Conservation (phyloP, 2,888 invertebrate genomes). For the Mythimna vitellina region DNA sequence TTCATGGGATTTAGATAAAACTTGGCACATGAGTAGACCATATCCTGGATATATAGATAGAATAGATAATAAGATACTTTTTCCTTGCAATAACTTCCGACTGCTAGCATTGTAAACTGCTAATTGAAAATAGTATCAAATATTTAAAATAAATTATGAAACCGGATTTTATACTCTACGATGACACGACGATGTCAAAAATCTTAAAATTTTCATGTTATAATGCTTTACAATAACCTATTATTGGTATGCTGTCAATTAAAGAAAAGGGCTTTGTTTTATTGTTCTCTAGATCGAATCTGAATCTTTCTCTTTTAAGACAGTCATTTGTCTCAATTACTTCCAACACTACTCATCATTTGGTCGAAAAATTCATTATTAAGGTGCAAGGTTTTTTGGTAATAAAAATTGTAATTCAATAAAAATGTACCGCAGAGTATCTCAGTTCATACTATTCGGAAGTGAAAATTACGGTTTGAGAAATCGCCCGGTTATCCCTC, state of each 20-base stretch:
- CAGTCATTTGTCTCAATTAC: not conserved
- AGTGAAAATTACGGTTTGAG: not conserved
- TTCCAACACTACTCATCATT: not conserved
- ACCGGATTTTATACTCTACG: not conserved
- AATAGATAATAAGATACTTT: too few species aligned
- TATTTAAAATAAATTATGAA: not conserved
- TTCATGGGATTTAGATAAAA: too few species aligned
- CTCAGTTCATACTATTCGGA: not conserved
- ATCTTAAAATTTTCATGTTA: not conserved
- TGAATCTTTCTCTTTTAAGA: not conserved
- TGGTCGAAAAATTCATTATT: not conserved
- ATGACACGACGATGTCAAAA: not conserved
- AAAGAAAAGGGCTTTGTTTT: conserved; percentile 37
- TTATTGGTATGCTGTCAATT: conserved; percentile 14
- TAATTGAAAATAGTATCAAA: too few species aligned
- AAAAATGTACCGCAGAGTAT: conserved; percentile 10
- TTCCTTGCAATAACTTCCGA: too few species aligned
- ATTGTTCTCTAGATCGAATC: conserved; percentile 25
- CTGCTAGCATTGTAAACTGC: too few species aligned
- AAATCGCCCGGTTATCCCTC: not conserved
- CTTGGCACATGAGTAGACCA: too few species aligned
- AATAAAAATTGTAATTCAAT: not conserved
- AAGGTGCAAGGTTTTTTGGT: not conserved
- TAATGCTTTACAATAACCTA: conserved; percentile 1
- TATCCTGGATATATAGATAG: too few species aligned